phyloP scores from a whole-genome alignment of 2,797 vertebrate genomes.

The Rhynchonycteris naso region DNA sequence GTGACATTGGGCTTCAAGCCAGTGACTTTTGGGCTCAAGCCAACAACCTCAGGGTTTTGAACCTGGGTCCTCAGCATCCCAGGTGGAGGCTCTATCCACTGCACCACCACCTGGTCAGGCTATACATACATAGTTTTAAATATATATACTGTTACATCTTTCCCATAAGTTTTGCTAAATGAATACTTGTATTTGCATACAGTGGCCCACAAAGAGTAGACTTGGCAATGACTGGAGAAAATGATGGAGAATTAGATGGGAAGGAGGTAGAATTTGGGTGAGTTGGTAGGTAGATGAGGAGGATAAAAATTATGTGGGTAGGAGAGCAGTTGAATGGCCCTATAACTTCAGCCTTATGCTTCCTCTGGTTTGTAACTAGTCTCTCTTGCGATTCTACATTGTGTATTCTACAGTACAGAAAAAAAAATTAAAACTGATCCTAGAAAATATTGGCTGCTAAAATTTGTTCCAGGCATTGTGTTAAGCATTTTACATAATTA shows the following conservation, averaged over 20 bases:
- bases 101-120: too few species aligned
- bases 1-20: too few species aligned
- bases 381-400: neutral
- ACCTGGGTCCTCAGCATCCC: too few species aligned
- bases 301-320: neutral
- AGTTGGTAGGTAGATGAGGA: neutral
- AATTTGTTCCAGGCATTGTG: neutral
- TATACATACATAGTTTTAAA: neutral
- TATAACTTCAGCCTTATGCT: neutral
- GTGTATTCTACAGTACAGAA: neutral
- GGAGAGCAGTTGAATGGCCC: neutral
- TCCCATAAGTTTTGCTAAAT: neutral
- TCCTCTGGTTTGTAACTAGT: neutral
- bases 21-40: too few species aligned
- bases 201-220: neutral
- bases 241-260: neutral
- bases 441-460: neutral
- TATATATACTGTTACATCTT: neutral
- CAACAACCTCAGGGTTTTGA: too few species aligned
- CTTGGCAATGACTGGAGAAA: neutral
- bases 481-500: neutral
- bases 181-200: conserved; percentile 19
- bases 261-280: neutral
- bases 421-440: neutral
- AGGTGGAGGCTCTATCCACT: too few species aligned